Evolutionary conservation across 1,140 invertebrate genomes (phyloP), one percentile per base, ranked within the genome.

Genomic region (Ceratoteleas bidentatus): DNA sequence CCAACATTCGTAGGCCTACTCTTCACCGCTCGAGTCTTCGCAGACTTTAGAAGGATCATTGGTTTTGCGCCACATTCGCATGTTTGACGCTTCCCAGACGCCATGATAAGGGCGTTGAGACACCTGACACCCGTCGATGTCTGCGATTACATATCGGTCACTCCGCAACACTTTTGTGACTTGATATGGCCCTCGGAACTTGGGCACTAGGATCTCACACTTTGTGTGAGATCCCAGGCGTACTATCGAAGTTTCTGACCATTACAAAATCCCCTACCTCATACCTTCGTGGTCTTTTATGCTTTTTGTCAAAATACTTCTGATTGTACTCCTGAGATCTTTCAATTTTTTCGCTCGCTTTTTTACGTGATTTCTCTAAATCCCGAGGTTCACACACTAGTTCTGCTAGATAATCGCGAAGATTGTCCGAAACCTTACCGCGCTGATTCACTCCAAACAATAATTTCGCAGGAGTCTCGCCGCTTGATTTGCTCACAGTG

Each of bases 171-270:
- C 68, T 80, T 79, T 81, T 11, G 32, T 68, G 24, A 87, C 50
- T 45, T 68, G 33, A 61, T 86, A 87, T 77, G 86, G 13, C 74
- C 56, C 85, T 62, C 78, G 72, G 64, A 81, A 86, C 64, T 79
- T 81, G 8, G 85, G 81, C 16, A 81, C 60, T 3, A 85, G 47
- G n/a, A n/a, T n/a, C n/a, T n/a, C n/a, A n/a, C n/a, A n/a, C n/a
- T 36, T 87, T 86, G 56, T 70, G 81, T 16, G 81, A 85, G 10
- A 77, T 53, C 0, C 85, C 85, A 9, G 70, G 6, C 16, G 84
- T 85, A 36, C 47, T 45, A 74, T 85, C 85, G 32, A 73, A 14
- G 57, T 85, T 86, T 32, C 24, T 72, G 11, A 86, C 65, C 76
- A 85, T 81, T 13, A 86, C 70, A 57, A 76, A 83, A 74, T 87